Conservation (phyloP, 1,140 invertebrate genomes). For the Mercenaria mercenaria region DNA sequence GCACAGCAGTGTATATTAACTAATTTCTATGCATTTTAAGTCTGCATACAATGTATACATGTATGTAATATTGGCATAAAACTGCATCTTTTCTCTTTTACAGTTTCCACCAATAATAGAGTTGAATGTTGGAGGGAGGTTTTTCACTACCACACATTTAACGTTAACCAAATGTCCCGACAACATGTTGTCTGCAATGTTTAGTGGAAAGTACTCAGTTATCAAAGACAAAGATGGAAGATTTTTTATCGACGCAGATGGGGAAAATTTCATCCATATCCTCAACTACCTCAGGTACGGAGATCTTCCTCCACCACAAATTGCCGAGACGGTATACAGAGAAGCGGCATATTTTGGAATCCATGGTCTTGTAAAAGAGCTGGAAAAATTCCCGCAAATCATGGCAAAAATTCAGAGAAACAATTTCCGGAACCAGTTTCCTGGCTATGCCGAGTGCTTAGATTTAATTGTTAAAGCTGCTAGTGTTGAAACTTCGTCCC, state of each 20-base stretch:
- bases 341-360: constrained; percentile 81
- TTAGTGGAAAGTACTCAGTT: constrained; percentile 81
- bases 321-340: constrained; percentile 73
- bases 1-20: no score
- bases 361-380: constrained; percentile 72
- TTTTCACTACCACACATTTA: constrained; percentile 81
- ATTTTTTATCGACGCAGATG: constrained; percentile 83
- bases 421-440: constrained; percentile 68
- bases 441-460: constrained; percentile 68
- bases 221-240: constrained; percentile 80
- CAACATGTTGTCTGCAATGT: constrained; percentile 84
- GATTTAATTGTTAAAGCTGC: constrained; percentile 67
- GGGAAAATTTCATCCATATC: constrained; percentile 77
- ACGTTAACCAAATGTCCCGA: constrained; percentile 79
- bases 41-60: no score
- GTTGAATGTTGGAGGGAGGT: constrained; percentile 83
- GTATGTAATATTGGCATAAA: no score
- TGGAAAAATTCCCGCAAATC: constrained; percentile 75
- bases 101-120: constrained; percentile 80
- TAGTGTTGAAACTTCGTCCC: constrained; percentile 54
- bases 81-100: constrained; percentile 15
- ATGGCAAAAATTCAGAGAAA: constrained; percentile 73
- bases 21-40: no score
- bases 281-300: constrained; percentile 79
- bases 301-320: constrained; percentile 72